Conservation (phyloP, 2,113 vertebrate genomes). For the Nerophis ophidion region DNA sequence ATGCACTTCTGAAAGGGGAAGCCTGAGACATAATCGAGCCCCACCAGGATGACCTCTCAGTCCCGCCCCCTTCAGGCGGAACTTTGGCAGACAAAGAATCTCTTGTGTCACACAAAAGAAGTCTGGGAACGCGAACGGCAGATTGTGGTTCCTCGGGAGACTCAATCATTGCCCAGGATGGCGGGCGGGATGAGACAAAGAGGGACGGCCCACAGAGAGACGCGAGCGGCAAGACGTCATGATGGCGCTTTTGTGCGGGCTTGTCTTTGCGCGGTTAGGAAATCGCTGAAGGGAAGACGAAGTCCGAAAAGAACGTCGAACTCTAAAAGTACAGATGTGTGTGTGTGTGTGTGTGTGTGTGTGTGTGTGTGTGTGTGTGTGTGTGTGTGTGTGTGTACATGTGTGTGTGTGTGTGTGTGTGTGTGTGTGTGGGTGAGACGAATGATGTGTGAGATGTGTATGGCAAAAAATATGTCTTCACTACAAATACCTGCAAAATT, state of each 20-base stretch:
- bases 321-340: no score
- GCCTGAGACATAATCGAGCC: no score
- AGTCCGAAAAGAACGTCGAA: constrained; percentile 21
- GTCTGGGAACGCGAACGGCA: constrained; percentile 63
- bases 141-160: constrained; percentile 65
- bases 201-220: neutral
- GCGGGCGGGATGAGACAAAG: constrained; percentile 32
- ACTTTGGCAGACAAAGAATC: constrained; percentile 65
- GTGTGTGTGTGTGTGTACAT: no score
- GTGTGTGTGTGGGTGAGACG: neutral
- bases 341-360: constrained; percentile 5
- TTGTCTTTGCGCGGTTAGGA: neutral
- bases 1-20: no score
- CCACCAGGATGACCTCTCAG: neutral
- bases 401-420: neutral
- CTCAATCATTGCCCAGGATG: constrained; percentile 67
- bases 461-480: constrained; percentile 28
- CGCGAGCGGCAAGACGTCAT: no score
- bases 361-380: constrained; percentile 7
- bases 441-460: constrained; percentile 13
- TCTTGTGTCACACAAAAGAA: constrained; percentile 63
- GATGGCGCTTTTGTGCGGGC: neutral
- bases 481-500: neutral
- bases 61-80: constrained; percentile 51
- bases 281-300: no score